A percentile compares a stretch with the other conserved stretches of the same genome.
These are phyloP conservation scores for Vombatus ursinus DNA, from an alignment of 2,113 vertebrate species.

Conservation along the genomic window DNA sequence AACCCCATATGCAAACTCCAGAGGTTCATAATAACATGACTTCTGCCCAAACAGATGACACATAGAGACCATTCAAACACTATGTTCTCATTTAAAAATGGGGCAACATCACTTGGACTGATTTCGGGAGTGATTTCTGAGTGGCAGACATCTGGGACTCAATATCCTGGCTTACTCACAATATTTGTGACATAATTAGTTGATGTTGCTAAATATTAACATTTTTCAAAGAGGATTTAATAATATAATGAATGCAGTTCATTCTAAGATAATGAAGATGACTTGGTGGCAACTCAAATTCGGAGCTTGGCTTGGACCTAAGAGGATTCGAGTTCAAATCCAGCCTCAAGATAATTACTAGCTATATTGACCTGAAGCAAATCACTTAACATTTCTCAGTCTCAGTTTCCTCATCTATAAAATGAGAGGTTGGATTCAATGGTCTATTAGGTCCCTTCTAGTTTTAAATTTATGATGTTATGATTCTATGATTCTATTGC, in stretches of 20 bases:
- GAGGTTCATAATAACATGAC: constrained; percentile 37
- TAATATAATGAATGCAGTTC: background rate
- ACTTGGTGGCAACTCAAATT: background rate
- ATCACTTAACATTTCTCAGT: background rate
- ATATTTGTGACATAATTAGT: background rate
- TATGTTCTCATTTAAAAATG: background rate
- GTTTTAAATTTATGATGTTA: background rate
- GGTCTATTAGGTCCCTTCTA: background rate
- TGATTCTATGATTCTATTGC: background rate
- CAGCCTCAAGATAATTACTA: background rate
- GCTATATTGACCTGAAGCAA: background rate
- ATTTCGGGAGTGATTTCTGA: constrained; percentile 25
- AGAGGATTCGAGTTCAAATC: background rate
- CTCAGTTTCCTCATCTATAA: background rate
- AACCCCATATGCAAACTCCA: background rate
- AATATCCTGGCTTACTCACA: accelerated
- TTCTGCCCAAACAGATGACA: constrained; percentile 61
- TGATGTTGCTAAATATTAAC: background rate
- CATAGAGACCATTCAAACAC: constrained; percentile 34
- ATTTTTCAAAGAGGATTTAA: background rate
- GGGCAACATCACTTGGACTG: constrained; percentile 7
- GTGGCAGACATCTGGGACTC: constrained; percentile 30
- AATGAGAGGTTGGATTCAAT: background rate
- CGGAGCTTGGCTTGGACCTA: background rate
- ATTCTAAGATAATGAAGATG: background rate